Percentiles rank a stretch among this genome's conserved stretches.
Evolutionary conservation across 2,888 invertebrate species (phyloP).

Genomic region (Drymonia ruficornis): DNA sequence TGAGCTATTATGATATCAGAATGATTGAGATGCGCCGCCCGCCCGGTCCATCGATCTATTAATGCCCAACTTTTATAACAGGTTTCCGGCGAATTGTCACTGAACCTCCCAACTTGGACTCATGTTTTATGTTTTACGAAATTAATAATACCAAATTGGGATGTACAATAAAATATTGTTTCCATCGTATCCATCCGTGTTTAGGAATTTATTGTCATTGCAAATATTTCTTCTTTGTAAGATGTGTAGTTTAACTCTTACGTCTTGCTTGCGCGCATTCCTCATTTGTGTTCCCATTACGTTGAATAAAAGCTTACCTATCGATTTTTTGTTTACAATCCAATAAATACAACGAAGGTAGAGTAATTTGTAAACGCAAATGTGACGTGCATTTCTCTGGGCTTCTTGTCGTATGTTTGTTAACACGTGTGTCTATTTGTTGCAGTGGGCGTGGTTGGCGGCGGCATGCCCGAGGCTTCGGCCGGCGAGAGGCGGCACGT

Average conservation of each 20-base stretch:
- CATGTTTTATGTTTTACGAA: background rate
- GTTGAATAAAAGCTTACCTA: too few relatives aligned
- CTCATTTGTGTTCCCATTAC: too few relatives aligned
- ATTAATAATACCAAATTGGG: background rate
- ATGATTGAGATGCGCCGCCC: constrained; percentile 56
- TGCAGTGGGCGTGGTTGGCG: constrained; percentile 80
- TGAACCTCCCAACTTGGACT: background rate
- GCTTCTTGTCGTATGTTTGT: constrained; percentile 5
- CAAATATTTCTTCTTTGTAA: too few relatives aligned
- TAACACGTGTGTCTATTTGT: constrained; percentile 43
- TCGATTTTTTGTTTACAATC: too few relatives aligned
- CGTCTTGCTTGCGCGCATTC: too few relatives aligned
- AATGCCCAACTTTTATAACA: constrained; percentile 44
- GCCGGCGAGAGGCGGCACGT: constrained; percentile 87
- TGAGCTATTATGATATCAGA: constrained; percentile 56
- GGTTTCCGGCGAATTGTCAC: constrained; percentile 37
- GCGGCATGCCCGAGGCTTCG: constrained; percentile 75
- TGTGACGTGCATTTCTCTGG: background rate
- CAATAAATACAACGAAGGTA: too few relatives aligned
- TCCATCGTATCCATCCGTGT: background rate
- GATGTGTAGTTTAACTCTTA: too few relatives aligned
- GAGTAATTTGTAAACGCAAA: background rate
- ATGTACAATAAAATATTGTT: background rate
- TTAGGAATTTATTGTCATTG: too few relatives aligned
- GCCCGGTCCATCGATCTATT: constrained; percentile 44